A percentile compares a stretch with the other conserved stretches of the same genome.
phyloP scores from a whole-genome alignment of 2,888 invertebrate genomes.

The Agriotes lineatus region DNA sequence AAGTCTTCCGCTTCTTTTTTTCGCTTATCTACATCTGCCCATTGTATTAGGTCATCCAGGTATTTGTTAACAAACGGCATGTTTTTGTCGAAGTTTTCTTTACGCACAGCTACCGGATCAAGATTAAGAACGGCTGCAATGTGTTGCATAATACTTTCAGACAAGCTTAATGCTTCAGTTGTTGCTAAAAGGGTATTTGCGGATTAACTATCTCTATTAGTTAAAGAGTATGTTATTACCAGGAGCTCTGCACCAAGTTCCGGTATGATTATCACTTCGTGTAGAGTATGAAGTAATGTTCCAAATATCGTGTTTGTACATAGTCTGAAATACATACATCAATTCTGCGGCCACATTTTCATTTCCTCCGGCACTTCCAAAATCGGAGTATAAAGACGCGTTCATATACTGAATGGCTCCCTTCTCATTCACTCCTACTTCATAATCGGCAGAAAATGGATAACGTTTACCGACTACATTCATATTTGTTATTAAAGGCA shows the following conservation, averaged over 20 bases:
- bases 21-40: slow-evolving; percentile 71
- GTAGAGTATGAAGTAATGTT: slow-evolving; percentile 65
- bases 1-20: slow-evolving; percentile 70
- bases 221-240: slow-evolving; percentile 64
- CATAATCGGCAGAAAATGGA: slow-evolving; percentile 73
- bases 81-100: slow-evolving; percentile 67
- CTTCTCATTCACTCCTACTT: slow-evolving; percentile 71
- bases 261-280: slow-evolving; percentile 74
- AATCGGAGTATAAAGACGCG: slow-evolving; percentile 68
- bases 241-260: slow-evolving; percentile 77
- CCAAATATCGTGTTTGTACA: slow-evolving; percentile 66
- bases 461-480: slow-evolving; percentile 75
- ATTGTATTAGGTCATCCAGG: slow-evolving; percentile 70
- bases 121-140: slow-evolving; percentile 69
- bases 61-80: slow-evolving; percentile 66
- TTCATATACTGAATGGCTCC: slow-evolving; percentile 78
- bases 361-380: slow-evolving; percentile 66
- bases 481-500: slow-evolving; percentile 80
- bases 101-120: slow-evolving; percentile 72
- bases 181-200: too few species aligned
- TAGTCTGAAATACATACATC: neutral
- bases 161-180: slow-evolving; percentile 73
- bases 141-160: slow-evolving; percentile 78
- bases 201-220: neutral
- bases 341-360: slow-evolving; percentile 61